These are phyloP conservation scores for Pygoscelis adeliae DNA, from an alignment of 2,113 vertebrate genomes.

Conservation along the genomic window DNA sequence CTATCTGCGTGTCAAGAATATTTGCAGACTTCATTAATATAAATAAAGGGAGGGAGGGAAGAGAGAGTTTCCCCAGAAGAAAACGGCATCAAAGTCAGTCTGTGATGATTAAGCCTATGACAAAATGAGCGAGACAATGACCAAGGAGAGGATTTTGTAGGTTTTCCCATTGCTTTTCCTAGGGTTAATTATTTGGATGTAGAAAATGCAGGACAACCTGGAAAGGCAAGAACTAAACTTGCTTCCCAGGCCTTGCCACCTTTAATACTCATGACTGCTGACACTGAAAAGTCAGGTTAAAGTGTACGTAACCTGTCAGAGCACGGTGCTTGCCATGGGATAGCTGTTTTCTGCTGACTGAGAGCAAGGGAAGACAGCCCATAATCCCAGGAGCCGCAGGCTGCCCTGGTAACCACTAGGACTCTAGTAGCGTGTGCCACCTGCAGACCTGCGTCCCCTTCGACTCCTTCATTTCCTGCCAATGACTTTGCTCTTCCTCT, in stretches of 20 bases:
- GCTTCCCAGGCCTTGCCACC: not conserved
- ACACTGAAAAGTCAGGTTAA: not conserved
- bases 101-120: not conserved
- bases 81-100: not conserved
- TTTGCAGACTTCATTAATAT: conserved; percentile 20
- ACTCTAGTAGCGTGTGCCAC: conserved; percentile 91
- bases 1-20: conserved; percentile 24
- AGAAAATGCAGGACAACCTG: not conserved
- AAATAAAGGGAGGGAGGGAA: not conserved
- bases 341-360: not conserved
- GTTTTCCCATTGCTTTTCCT: not conserved
- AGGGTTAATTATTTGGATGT: not conserved
- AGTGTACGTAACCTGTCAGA: not conserved
- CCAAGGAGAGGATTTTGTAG: not conserved
- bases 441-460: conserved; percentile 88
- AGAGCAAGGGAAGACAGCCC: not conserved
- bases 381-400: not conserved
- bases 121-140: not conserved
- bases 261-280: not conserved
- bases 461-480: conserved; percentile 92
- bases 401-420: conserved; percentile 65
- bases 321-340: not conserved
- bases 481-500: conserved; percentile 90
- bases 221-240: not conserved
- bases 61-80: conserved; percentile 2